These are phyloP conservation scores for Rhysida immarginata DNA, from an alignment of 1,140 invertebrate species.

Conservation along the genomic window DNA sequence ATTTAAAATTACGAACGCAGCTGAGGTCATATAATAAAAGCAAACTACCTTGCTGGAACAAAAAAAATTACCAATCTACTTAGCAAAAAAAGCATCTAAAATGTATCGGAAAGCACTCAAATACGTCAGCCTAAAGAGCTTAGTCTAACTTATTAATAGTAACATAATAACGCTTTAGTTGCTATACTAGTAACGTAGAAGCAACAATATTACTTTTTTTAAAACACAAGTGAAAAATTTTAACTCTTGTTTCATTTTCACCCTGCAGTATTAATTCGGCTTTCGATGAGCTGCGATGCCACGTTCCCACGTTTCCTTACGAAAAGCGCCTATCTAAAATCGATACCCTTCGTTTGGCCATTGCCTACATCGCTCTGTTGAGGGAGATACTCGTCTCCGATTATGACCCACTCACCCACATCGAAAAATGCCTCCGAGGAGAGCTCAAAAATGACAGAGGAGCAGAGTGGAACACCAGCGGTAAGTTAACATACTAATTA, in stretches of 20 bases:
- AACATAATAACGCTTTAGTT: too few relatives aligned
- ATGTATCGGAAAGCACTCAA: too few relatives aligned
- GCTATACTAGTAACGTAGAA: too few relatives aligned
- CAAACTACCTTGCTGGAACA: too few relatives aligned
- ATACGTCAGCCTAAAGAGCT: too few relatives aligned
- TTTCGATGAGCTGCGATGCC: constrained; percentile 83
- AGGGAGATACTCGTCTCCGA: constrained; percentile 77
- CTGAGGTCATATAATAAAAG: too few relatives aligned
- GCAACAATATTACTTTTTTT: too few relatives aligned
- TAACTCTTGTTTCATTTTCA: constrained; percentile 9
- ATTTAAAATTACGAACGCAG: too few relatives aligned
- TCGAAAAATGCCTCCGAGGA: constrained; percentile 76
- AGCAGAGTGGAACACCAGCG: constrained; percentile 89
- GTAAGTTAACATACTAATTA: constrained; percentile 43
- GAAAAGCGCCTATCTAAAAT: constrained; percentile 96
- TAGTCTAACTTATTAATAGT: too few relatives aligned
- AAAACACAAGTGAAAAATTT: too few relatives aligned
- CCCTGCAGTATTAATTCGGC: constrained; percentile 86
- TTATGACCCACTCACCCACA: constrained; percentile 73
- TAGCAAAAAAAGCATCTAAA: too few relatives aligned
- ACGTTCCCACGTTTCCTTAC: constrained; percentile 96
- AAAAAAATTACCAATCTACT: too few relatives aligned
- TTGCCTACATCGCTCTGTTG: constrained; percentile 90
- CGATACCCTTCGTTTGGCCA: constrained; percentile 85
- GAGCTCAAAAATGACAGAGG: constrained; percentile 65